phyloP scores from a whole-genome alignment of 2,797 vertebrate species.

The Gymnopithys bicolor region DNA sequence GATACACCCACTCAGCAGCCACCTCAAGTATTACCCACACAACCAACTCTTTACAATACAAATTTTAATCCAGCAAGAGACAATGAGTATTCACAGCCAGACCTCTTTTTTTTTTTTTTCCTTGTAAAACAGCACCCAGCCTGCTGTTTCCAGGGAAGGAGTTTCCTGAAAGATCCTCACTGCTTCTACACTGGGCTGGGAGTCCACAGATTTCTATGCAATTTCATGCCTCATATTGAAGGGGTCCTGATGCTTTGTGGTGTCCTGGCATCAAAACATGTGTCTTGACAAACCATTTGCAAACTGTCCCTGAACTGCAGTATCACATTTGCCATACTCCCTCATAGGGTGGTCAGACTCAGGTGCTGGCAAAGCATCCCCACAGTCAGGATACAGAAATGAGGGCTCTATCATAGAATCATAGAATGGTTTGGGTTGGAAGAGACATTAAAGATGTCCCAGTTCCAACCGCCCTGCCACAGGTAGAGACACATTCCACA shows the following conservation, averaged over 20 bases:
- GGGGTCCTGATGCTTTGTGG: neutral
- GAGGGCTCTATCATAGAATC: accelerated
- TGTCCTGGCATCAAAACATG: neutral
- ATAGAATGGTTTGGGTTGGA: neutral
- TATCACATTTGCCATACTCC: neutral
- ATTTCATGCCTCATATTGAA: neutral
- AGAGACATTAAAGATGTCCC: neutral
- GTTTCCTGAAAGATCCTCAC: neutral
- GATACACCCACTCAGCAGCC: neutral
- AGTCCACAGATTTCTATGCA: neutral
- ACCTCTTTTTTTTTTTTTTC: no score
- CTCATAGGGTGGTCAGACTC: neutral
- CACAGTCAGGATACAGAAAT: neutral
- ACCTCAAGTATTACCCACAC: neutral
- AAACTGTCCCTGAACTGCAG: neutral
- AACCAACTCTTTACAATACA: neutral
- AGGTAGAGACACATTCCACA: neutral
- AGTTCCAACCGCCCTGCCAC: no score
- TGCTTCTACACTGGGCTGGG: neutral
- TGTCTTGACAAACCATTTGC: neutral
- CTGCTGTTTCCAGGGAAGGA: neutral
- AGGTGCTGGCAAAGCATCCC: neutral
- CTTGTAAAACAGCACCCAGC: neutral
- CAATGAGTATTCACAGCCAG: neutral
- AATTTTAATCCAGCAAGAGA: neutral